phyloP scores from a whole-genome alignment of 1,140 invertebrate genomes.

The Meloidogyne exigua region DNA sequence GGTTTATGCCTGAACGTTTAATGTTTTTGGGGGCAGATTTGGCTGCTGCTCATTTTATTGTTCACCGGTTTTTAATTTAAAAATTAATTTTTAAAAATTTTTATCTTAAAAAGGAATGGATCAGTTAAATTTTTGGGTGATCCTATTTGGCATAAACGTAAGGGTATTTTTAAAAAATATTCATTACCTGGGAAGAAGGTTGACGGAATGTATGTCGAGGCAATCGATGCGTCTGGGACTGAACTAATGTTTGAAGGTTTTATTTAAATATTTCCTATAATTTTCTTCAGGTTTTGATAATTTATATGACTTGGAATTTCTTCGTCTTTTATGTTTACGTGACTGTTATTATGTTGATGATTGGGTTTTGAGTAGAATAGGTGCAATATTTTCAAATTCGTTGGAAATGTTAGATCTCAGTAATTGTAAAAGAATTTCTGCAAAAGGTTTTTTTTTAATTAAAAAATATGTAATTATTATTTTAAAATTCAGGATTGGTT shows the following conservation, averaged over 20 bases:
- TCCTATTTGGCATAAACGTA: constrained; percentile 64
- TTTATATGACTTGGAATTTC: constrained; percentile 66
- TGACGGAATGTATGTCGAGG: constrained; percentile 70
- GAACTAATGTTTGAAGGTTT: constrained; percentile 73
- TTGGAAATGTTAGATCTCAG: constrained; percentile 76
- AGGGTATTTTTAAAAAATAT: constrained; percentile 60
- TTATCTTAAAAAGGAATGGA: constrained; percentile 64
- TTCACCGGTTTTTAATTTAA: constrained; percentile 59
- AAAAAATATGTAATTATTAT: constrained; percentile 62
- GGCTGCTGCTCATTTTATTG: constrained; percentile 75
- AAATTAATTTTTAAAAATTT: not conserved
- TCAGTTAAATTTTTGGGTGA: constrained; percentile 71
- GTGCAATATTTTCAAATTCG: constrained; percentile 67
- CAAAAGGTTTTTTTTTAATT: constrained; percentile 45
- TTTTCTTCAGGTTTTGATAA: constrained; percentile 52
- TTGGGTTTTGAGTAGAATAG: constrained; percentile 74
- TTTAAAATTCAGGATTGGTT: constrained; percentile 67
- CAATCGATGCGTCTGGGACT: constrained; percentile 72
- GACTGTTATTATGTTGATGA: constrained; percentile 73
- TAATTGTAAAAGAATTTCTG: constrained; percentile 71
- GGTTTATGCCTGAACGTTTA: constrained; percentile 65
- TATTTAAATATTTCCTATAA: constrained; percentile 9
- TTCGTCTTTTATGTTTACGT: constrained; percentile 72
- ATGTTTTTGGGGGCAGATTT: constrained; percentile 71
- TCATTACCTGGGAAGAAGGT: constrained; percentile 67